Evolutionary conservation across 2,797 vertebrate genomes (phyloP).

Genomic region (Eulemur albifrons): DNA sequence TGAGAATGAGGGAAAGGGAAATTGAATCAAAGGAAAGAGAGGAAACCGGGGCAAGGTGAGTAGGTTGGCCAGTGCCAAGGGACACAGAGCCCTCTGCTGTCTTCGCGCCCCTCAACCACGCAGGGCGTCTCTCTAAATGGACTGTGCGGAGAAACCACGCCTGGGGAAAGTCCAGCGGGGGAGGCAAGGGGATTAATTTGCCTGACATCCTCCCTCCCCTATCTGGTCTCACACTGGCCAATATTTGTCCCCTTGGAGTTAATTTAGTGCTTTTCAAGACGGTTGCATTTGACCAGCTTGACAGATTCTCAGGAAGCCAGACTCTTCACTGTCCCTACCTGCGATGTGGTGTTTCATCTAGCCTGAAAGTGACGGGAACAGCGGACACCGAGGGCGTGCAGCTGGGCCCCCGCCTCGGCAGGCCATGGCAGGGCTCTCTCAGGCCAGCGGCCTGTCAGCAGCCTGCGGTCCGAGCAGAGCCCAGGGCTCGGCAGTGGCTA

Average conservation of each 20-base stretch:
- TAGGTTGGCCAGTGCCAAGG: rapidly evolving
- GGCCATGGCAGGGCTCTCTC: too few relatives aligned
- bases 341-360: neutral
- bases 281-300: neutral
- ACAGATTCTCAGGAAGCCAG: neutral
- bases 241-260: neutral
- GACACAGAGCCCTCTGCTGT: rapidly evolving
- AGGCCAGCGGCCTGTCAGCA: rapidly evolving
- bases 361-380: neutral
- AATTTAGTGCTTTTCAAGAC: neutral
- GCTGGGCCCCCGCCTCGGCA: rapidly evolving
- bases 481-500: rapidly evolving
- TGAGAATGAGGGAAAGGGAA: neutral
- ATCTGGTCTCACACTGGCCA: neutral
- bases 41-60: neutral
- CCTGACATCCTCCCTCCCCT: rapidly evolving
- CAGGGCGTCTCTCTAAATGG: rapidly evolving
- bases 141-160: rapidly evolving
- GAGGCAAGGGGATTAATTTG: rapidly evolving
- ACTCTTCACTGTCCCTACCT: rapidly evolving
- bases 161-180: neutral
- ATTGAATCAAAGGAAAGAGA: neutral
- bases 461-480: rapidly evolving
- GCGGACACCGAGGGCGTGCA: rapidly evolving
- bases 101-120: rapidly evolving